Evolutionary conservation across 1,140 invertebrate genomes (phyloP).

Genomic region (Trigoniulus corallinus): DNA sequence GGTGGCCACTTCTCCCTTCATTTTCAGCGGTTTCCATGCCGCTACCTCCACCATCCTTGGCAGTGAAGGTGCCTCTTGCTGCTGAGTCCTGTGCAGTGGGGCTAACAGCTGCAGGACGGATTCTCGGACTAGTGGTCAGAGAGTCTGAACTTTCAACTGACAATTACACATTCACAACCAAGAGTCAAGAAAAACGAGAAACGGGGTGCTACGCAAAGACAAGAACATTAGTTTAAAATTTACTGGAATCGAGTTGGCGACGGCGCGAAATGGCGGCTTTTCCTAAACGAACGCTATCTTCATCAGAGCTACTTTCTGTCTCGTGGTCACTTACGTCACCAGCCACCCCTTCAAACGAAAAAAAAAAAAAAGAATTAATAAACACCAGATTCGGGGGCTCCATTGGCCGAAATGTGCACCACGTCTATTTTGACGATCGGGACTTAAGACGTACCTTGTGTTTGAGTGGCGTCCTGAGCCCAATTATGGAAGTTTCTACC

Average conservation of each 20-base stretch:
- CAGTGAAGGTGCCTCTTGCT: background rate
- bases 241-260: background rate
- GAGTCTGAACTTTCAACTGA: conserved; percentile 4
- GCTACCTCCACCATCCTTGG: too few species aligned
- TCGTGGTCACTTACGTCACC: conserved; percentile 16
- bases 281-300: conserved; percentile 15
- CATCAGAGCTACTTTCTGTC: conserved; percentile 32
- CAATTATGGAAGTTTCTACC: background rate
- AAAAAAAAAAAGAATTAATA: background rate
- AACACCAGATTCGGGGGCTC: background rate
- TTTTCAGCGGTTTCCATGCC: background rate
- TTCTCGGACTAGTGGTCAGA: conserved; percentile 2
- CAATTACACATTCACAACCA: conserved; percentile 1
- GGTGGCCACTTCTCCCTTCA: background rate
- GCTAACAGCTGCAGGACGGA: background rate
- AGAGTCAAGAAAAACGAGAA: background rate
- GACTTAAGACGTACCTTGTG: background rate
- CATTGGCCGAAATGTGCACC: background rate
- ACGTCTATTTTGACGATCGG: background rate
- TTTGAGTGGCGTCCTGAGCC: background rate
- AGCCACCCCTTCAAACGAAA: background rate
- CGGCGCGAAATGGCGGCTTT: background rate
- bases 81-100: background rate
- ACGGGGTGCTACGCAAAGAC: background rate
- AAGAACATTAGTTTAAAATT: background rate